Evolutionary conservation across 1,140 invertebrate species (phyloP), one percentile per base, ranked within the genome.

Genomic region (Pseudoatta argentina): DNA sequence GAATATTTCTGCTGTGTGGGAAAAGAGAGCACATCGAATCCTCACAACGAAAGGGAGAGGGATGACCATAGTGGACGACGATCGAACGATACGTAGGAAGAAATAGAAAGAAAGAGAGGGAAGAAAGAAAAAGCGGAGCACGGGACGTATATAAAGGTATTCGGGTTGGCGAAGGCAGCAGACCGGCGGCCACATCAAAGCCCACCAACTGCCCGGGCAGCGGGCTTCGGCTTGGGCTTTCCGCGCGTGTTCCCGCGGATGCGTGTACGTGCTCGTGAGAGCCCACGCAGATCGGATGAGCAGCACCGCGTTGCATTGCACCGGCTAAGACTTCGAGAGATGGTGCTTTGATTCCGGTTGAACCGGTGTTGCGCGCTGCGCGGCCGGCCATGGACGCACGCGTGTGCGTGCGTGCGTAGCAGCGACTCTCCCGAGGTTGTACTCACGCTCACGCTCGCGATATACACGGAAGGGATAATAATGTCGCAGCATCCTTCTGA

Each of bases 141-240:
- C 34, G 59, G 73, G 53, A 66, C 34, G 57, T 59, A 87, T 88
- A 88, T 87, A 89, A 91, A 92, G 92, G 92, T 93, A 93, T 93
- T 93, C 91, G 90, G 92, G 91, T 91, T 93, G 91, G 92, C 86
- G 89, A 90, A 93, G 91, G 91, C 91, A 92, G 90, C 88, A 72
- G 48, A 81, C 73, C 75, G 88, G 90, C 93, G 93, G 93, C 92
- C 93, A 94, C 93, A 93, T 94, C 93, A 94, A 94, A 94, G 93
- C 77, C 79, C 86, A 91, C 90, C 92, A 92, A 92, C 91, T 93
- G 91, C 87, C 64, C 66, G 92, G 91, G 89, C 93, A 34, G 5
- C 30, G 30, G 89, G 89, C 93, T 93, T 93, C 86, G 87, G 78
- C 86, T 87, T 76, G 71, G 86, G 78, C 85, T 87, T 86, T 88